A percentile compares a stretch with the other conserved stretches of the same genome.
These are phyloP conservation scores for Mergus octosetaceus DNA, from an alignment of 2,797 vertebrate genomes.

Conservation along the genomic window DNA sequence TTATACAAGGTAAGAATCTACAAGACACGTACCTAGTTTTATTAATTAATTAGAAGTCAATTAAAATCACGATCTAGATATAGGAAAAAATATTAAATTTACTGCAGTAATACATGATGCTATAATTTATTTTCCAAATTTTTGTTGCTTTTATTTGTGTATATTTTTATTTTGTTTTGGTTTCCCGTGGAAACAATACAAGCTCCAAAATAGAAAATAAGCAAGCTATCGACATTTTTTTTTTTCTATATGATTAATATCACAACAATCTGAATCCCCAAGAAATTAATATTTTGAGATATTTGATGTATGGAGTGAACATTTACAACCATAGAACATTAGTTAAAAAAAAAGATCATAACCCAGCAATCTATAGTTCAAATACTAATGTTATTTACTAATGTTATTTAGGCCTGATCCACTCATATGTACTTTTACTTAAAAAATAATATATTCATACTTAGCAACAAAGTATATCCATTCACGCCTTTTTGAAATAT, in stretches of 20 bases:
- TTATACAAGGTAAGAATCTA: neutral
- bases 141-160: neutral
- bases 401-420: neutral
- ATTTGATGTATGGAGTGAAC: neutral
- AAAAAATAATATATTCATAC: neutral
- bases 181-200: neutral
- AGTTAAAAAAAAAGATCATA: neutral
- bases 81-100: neutral
- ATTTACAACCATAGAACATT: neutral
- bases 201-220: neutral
- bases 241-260: neutral
- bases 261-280: neutral
- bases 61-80: neutral
- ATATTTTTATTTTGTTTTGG: neutral
- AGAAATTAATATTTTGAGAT: neutral
- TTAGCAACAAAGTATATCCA: neutral
- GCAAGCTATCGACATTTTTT: neutral
- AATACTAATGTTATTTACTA: neutral
- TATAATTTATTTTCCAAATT: neutral
- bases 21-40: neutral
- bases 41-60: neutral
- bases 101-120: neutral
- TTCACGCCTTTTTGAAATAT: neutral
- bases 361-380: neutral
- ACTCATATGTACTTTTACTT: neutral